Conservation (phyloP, 2,797 vertebrate species). For the Micromesistius poutassou region DNA sequence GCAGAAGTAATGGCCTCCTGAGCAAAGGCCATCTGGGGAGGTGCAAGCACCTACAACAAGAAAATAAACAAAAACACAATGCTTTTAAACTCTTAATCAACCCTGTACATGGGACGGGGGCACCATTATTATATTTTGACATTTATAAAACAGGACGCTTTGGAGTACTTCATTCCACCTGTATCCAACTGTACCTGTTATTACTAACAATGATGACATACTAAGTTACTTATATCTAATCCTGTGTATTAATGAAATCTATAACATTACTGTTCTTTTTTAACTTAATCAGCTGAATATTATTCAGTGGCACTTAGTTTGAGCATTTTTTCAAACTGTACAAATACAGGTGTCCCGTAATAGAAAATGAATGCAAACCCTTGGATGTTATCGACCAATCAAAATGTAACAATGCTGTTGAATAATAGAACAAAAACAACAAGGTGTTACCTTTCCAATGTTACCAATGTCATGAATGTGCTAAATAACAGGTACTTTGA, state of each 20-base stretch:
- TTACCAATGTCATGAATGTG: too few species aligned
- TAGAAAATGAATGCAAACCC: too few species aligned
- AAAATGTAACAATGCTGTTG: too few species aligned
- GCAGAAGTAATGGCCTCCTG: conserved; percentile 82
- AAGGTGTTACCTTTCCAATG: too few species aligned
- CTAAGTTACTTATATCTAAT: not conserved
- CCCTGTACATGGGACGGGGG: too few species aligned
- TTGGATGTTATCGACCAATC: too few species aligned
- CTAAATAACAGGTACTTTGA: too few species aligned
- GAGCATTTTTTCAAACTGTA: too few species aligned
- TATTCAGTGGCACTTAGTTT: not conserved
- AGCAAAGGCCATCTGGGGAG: conserved; percentile 64
- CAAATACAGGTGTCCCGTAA: too few species aligned
- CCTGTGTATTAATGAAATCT: too few species aligned
- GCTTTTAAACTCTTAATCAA: not conserved
- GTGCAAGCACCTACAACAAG: conserved; percentile 56
- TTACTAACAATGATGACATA: not conserved
- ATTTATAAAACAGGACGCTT: not conserved
- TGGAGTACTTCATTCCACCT: not conserved
- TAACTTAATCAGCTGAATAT: not conserved
- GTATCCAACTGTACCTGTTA: not conserved
- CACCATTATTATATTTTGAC: not conserved
- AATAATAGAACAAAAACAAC: too few species aligned
- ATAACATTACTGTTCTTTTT: not conserved
- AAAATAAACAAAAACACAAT: not conserved